These are phyloP conservation scores for Limnephilus marmoratus DNA, from an alignment of 2,888 invertebrate genomes.

Conservation along the genomic window DNA sequence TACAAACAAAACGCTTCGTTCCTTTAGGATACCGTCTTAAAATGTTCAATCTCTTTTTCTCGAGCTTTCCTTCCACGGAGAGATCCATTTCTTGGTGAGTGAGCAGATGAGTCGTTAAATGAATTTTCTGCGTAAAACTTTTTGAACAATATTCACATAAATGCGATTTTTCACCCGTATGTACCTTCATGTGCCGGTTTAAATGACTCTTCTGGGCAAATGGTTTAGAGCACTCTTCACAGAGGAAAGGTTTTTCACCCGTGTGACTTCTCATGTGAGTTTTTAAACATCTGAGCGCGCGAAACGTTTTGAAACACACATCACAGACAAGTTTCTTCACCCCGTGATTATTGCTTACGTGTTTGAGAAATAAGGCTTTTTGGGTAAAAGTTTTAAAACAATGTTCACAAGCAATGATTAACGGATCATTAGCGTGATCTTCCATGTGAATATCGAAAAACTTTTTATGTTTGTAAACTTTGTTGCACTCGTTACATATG, in stretches of 20 bases:
- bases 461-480: slow-evolving; percentile 23
- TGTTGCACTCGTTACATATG: background rate
- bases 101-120: background rate
- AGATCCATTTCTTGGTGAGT: slow-evolving; percentile 6
- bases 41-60: background rate
- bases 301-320: background rate
- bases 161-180: background rate
- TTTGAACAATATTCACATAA: background rate
- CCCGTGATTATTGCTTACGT: background rate
- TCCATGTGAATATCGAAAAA: background rate
- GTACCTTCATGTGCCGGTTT: background rate
- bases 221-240: background rate
- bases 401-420: background rate
- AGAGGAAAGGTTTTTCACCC: background rate
- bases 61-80: background rate
- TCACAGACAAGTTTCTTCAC: background rate
- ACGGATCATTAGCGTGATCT: background rate
- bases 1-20: background rate
- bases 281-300: background rate
- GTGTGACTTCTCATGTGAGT: slow-evolving; percentile 11
- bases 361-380: background rate
- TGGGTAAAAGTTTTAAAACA: slow-evolving; percentile 2
- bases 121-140: background rate
- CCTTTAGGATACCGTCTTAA: slow-evolving; percentile 4
- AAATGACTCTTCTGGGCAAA: background rate